These are phyloP conservation scores for Taphrorychus bicolor DNA, from an alignment of 2,888 invertebrate species.

Conservation along the genomic window DNA sequence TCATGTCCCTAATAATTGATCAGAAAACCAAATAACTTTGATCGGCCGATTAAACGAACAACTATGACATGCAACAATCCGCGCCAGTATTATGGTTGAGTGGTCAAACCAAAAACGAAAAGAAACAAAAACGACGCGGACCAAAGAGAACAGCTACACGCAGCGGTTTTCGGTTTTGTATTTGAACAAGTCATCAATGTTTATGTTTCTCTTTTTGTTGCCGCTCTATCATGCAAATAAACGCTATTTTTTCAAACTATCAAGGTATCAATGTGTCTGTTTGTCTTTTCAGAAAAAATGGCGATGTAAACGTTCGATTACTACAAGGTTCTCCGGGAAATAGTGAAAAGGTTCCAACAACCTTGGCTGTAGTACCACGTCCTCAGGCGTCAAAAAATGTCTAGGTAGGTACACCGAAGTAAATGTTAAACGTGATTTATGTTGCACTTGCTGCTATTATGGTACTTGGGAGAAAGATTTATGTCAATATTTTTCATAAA, in stretches of 20 bases:
- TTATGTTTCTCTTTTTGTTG: slow-evolving; percentile 17
- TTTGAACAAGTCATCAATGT: slow-evolving; percentile 28
- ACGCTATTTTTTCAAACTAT: background rate
- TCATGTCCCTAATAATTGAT: background rate
- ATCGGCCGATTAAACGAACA: slow-evolving; percentile 2
- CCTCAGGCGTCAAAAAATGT: slow-evolving; percentile 6
- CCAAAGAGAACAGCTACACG: slow-evolving; percentile 21
- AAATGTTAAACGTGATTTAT: slow-evolving; percentile 35
- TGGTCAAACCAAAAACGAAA: slow-evolving; percentile 21
- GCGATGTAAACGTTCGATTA: slow-evolving; percentile 21
- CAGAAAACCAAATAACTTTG: slow-evolving; percentile 2
- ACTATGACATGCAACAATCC: background rate
- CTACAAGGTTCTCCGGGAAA: slow-evolving; percentile 36
- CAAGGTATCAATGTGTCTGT: background rate
- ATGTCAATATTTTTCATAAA: background rate
- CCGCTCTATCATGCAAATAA: slow-evolving; percentile 9
- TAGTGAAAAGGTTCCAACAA: slow-evolving; percentile 29
- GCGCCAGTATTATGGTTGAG: slow-evolving; percentile 16
- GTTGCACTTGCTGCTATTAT: slow-evolving; percentile 9
- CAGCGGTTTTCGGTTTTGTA: slow-evolving; percentile 26
- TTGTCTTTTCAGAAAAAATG: background rate
- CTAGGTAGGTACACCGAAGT: slow-evolving; percentile 1
- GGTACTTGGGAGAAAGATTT: background rate
- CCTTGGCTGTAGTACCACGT: slow-evolving; percentile 30
- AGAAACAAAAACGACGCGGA: slow-evolving; percentile 19